Evolutionary conservation across 2,113 vertebrate genomes (phyloP), one percentile per base, ranked within the genome.

Genomic region (Poicephalus gulielmi): DNA sequence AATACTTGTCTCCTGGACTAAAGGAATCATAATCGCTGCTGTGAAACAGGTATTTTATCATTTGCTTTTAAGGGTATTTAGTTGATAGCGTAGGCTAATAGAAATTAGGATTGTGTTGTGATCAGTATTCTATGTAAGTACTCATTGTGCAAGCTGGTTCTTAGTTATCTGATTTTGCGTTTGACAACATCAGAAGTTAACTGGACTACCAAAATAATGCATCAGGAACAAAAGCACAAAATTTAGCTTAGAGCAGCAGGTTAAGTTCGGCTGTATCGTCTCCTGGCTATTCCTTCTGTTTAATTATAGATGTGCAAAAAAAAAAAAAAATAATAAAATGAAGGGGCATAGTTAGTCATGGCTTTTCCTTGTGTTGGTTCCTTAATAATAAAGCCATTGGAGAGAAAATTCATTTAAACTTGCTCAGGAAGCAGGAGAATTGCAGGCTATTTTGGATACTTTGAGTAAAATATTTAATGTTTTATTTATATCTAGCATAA

Each of bases 401-500:
- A n/a, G 63, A 5, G 6, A 90, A 67, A 92, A 86, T 27, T 67
- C 11, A 81, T 86, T 84, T 79, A 52, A 31, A 46, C 87, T 95
- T 90, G 25, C 64, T 69, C 49, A 80, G 46, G 63, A 90, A 90
- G 79, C 13, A 57, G 84, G 59, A 94, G 67, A 77, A 77, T 88
- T 82, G 63, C 70, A 77, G 62, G 16, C 62, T 89, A 7, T 52
- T 88, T 64, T 49, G 41, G 66, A 9, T 91, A 73, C 91, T 94
- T 83, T 55, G 53, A 86, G 90, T 64, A 52, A 69, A 88, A 83
- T 49, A n/a, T 67, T 84, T 91, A 69, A 94, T 73, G 79, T 88
- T 91, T 92, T 91, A 89, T 95, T 96, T 91, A 80, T 92, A 83
- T 66, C 49, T 69, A 24, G 25, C 49, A 80, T 75, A 83, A 75